phyloP scores from a whole-genome alignment of 2,797 vertebrate species.

The Fistularia commersonii region DNA sequence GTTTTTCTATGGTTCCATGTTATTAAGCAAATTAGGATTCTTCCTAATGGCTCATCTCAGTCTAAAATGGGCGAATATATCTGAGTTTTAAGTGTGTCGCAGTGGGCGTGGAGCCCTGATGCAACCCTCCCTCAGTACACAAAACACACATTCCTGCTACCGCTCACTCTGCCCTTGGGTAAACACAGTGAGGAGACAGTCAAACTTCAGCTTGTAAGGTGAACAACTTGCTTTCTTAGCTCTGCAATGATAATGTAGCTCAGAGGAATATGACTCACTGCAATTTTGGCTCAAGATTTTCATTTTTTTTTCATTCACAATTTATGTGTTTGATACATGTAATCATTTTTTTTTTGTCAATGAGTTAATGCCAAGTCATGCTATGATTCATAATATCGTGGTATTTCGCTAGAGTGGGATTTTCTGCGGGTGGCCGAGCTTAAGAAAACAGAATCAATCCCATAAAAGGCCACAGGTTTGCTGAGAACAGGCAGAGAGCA shows the following conservation, averaged over 20 bases:
- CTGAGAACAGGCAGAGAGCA: conserved; percentile 18
- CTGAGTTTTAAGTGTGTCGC: conserved; percentile 20
- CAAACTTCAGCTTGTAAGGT: conserved; percentile 30
- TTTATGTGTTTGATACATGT: conserved; percentile 7
- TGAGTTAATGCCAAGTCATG: neutral
- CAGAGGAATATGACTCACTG: conserved; percentile 35
- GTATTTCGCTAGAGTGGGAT: conserved; percentile 23
- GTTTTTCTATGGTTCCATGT: neutral
- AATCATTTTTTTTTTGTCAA: conserved; percentile 3
- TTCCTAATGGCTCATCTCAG: neutral
- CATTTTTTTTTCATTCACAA: conserved; percentile 4
- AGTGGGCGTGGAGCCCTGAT: conserved; percentile 52
- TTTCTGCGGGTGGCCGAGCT: conserved; percentile 34
- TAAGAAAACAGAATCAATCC: conserved; percentile 48
- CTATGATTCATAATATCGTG: conserved; percentile 6
- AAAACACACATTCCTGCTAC: conserved; percentile 43
- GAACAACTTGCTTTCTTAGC: conserved; percentile 22
- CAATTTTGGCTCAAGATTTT: conserved; percentile 14
- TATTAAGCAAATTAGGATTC: too few relatives aligned
- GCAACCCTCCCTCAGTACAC: conserved; percentile 68
- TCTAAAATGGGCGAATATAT: neutral
- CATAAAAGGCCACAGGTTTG: conserved; percentile 43
- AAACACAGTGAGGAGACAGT: conserved; percentile 52
- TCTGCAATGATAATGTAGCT: conserved; percentile 23
- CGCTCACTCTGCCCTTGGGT: conserved; percentile 47